A percentile compares a stretch with the other conserved stretches of the same genome.
Conservation (phyloP, 2,113 vertebrate genomes). For the Microcebus jonahi region DNA sequence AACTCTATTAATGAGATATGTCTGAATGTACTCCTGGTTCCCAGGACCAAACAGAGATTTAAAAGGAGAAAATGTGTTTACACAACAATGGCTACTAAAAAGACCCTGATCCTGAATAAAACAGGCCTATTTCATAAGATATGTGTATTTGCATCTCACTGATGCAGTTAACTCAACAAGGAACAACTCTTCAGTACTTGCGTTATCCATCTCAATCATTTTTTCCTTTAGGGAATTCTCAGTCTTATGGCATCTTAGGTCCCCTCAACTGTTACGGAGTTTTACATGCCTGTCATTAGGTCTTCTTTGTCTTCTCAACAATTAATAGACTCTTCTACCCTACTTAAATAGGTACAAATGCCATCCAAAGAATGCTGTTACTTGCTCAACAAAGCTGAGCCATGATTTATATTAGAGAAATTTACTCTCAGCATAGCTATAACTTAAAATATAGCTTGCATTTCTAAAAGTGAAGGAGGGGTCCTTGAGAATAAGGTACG, state of each 20-base stretch:
- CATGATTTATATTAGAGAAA: background rate
- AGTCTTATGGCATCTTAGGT: background rate
- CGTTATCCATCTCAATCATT: background rate
- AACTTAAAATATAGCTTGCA: slow-evolving; percentile 36
- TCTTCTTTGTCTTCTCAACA: background rate
- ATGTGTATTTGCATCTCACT: background rate
- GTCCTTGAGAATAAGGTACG: background rate
- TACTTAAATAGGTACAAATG: background rate
- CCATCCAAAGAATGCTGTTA: background rate
- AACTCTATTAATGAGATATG: background rate
- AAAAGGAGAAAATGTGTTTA: slow-evolving; percentile 61
- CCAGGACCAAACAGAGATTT: slow-evolving; percentile 53
- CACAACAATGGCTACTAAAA: slow-evolving; percentile 63
- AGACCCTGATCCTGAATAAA: slow-evolving; percentile 27
- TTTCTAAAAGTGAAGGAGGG: background rate
- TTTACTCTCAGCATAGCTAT: background rate
- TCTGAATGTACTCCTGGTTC: slow-evolving; percentile 47
- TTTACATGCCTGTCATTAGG: background rate
- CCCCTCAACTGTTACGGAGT: background rate
- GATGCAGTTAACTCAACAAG: slow-evolving; percentile 31
- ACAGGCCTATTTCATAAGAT: background rate
- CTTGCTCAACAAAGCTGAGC: background rate
- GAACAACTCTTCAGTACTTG: background rate
- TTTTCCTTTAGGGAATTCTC: slow-evolving; percentile 29
- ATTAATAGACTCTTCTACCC: background rate